phyloP scores from a whole-genome alignment of 2,888 invertebrate species.

The Lepeophtheirus nordmannii region DNA sequence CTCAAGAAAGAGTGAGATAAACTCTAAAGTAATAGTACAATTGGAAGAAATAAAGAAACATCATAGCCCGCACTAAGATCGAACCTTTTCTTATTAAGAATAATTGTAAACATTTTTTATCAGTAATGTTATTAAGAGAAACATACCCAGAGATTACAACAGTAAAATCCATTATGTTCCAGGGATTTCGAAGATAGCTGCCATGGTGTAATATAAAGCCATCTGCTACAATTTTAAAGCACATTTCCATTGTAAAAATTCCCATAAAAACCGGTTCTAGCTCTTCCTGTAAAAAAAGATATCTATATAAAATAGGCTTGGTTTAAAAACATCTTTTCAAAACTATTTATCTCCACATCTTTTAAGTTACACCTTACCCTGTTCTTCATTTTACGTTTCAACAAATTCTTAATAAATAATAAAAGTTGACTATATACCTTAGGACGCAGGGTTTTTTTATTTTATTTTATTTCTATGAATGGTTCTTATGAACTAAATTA shows the following conservation, averaged over 20 bases:
- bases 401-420: background rate
- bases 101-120: no score
- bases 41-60: no score
- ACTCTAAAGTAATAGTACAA: no score
- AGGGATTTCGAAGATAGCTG: conserved; percentile 98
- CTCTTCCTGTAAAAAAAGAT: conserved; percentile 59
- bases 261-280: conserved; percentile 99
- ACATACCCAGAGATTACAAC: conserved; percentile 99
- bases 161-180: conserved; percentile 99
- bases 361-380: background rate
- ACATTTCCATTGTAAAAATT: conserved; percentile 99
- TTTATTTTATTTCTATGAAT: no score
- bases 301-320: background rate
- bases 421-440: no score
- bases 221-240: conserved; percentile 98
- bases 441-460: no score
- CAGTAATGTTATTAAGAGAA: conserved; percentile 12
- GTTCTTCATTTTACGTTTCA: background rate
- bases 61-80: no score
- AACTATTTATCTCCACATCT: background rate
- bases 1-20: no score
- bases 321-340: background rate
- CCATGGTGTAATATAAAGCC: conserved; percentile 98
- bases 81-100: no score
- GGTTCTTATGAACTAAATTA: no score